Percentiles rank a stretch among this genome's conserved stretches.
phyloP scores from a whole-genome alignment of 2,797 vertebrate genomes.

The Danio choprae region DNA sequence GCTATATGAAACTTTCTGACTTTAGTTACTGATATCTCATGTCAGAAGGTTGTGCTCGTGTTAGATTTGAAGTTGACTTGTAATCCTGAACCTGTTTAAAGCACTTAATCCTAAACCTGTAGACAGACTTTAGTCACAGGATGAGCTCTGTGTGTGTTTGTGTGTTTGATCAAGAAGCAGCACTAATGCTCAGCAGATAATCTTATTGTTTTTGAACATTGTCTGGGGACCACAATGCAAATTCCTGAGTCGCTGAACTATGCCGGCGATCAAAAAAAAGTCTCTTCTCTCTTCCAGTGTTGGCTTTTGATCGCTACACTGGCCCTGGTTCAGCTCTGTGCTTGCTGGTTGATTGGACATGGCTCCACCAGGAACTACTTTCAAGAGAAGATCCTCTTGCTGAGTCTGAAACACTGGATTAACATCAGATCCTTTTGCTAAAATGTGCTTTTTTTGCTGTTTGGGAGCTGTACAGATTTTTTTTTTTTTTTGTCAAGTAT shows the following conservation, averaged over 20 bases:
- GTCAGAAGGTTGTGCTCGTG: background rate
- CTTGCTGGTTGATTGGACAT: background rate
- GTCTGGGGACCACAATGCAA: slow-evolving; percentile 30
- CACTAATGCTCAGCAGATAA: slow-evolving; percentile 35
- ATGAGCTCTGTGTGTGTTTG: slow-evolving; percentile 5
- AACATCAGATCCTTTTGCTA: background rate
- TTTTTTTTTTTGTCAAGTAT: background rate
- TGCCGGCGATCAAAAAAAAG: slow-evolving; percentile 1
- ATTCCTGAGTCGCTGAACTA: slow-evolving; percentile 48
- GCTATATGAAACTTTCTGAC: background rate
- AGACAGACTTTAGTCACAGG: slow-evolving; percentile 11
- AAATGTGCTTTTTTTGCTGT: background rate
- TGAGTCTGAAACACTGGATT: background rate
- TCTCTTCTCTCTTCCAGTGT: slow-evolving; percentile 7
- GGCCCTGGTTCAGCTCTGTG: background rate
- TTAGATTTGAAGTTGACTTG: slow-evolving; percentile 2
- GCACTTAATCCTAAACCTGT: slow-evolving; percentile 22
- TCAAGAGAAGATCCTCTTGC: slow-evolving; percentile 12
- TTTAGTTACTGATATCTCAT: slow-evolving; percentile 11
- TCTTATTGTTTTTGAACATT: slow-evolving; percentile 44
- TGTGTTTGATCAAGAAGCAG: slow-evolving; percentile 31
- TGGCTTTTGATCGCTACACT: background rate
- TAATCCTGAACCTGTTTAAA: slow-evolving; percentile 39
- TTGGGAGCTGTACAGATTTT: background rate
- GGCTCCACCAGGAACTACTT: slow-evolving; percentile 21